phyloP scores from a whole-genome alignment of 92 coral and sea anemone species.

The Plumapathes pennacea region DNA sequence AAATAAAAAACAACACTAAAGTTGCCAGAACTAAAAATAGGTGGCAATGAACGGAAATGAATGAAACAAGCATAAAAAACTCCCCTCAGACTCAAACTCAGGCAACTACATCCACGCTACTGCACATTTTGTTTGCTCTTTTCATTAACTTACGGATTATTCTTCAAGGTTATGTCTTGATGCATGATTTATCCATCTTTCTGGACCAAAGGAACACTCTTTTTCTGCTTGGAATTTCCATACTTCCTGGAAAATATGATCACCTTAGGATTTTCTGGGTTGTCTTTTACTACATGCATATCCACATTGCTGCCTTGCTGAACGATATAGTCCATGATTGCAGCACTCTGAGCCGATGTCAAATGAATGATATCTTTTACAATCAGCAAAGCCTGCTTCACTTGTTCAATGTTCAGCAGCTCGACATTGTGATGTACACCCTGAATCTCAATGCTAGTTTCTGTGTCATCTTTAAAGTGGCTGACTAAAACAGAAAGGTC shows the following conservation, averaged over 20 bases:
- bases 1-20: no score
- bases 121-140: no score
- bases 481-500: conserved; percentile 70
- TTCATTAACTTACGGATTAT: no score
- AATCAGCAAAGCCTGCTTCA: conserved; percentile 85
- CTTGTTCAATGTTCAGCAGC: conserved; percentile 82
- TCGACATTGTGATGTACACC: conserved; percentile 79
- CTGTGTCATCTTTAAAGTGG: conserved; percentile 54
- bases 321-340: conserved; percentile 82
- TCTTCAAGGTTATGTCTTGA: not conserved
- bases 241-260: conserved; percentile 85
- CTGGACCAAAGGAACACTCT: no score
- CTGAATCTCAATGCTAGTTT: conserved; percentile 55
- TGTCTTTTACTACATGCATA: conserved; percentile 71
- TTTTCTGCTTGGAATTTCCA: conserved; percentile 51
- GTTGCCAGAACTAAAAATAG: no score
- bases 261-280: conserved; percentile 77
- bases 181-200: no score
- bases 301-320: conserved; percentile 96
- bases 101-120: no score
- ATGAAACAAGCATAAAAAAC: no score
- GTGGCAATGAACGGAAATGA: no score
- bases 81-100: no score
- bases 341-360: conserved; percentile 60
- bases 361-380: conserved; percentile 75